These are phyloP conservation scores for Stegana nigrithorax DNA, from an alignment of 2,888 invertebrate species.

Conservation along the genomic window DNA sequence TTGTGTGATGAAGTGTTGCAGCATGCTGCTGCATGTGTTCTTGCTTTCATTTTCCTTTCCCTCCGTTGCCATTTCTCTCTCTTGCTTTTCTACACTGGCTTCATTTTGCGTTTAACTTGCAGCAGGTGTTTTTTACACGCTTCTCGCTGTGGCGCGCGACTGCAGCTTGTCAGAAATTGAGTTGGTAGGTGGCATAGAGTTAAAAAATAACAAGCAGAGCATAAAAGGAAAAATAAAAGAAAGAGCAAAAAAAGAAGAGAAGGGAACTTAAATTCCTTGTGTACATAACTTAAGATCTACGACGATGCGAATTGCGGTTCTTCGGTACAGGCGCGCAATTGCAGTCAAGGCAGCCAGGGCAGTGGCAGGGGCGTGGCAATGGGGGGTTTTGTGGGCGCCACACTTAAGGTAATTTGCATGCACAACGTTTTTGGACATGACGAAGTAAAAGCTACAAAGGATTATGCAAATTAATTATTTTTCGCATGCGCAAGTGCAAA, in stretches of 20 bases:
- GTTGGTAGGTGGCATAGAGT: not conserved
- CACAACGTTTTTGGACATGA: constrained; percentile 62
- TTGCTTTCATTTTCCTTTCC: not conserved
- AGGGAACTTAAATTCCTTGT: constrained; percentile 25
- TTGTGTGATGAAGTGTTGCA: constrained; percentile 58
- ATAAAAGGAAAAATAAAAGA: not conserved
- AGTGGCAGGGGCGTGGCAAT: not conserved
- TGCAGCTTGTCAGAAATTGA: not conserved
- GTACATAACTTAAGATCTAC: constrained; percentile 59
- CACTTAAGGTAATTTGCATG: constrained; percentile 62
- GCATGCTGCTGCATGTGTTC: constrained; percentile 14
- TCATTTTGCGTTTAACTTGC: constrained; percentile 47
- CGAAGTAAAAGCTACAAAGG: constrained; percentile 62
- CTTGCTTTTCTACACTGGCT: not conserved
- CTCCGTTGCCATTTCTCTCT: not conserved
- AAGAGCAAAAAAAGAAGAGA: not conserved
- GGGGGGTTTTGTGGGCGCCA: constrained; percentile 47
- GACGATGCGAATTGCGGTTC: constrained; percentile 54
- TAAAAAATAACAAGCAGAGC: no score
- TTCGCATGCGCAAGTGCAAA: constrained; percentile 47
- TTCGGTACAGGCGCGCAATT: constrained; percentile 43
- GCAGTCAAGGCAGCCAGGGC: not conserved
- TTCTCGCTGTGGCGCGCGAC: constrained; percentile 36
- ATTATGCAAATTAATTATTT: constrained; percentile 62
- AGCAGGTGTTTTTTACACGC: constrained; percentile 63